Conservation (phyloP, 2,113 vertebrate genomes). For the Cyprinus carpio region DNA sequence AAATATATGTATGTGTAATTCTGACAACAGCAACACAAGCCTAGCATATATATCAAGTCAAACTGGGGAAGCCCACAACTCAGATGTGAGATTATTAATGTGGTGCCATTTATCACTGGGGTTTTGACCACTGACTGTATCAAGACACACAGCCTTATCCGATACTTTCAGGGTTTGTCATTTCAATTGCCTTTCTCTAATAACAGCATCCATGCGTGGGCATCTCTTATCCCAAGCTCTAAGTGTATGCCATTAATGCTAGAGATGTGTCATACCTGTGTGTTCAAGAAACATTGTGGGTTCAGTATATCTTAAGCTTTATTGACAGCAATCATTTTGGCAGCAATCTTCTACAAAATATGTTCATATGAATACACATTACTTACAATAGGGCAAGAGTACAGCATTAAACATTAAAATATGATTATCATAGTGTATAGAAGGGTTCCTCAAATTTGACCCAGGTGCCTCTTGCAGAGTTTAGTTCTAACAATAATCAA, state of each 20-base stretch:
- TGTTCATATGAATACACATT: background rate
- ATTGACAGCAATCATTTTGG: background rate
- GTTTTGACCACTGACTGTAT: slow-evolving; percentile 38
- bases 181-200: slow-evolving; percentile 44
- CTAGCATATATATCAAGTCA: slow-evolving; percentile 7
- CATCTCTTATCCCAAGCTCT: slow-evolving; percentile 32
- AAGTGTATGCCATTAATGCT: slow-evolving; percentile 19
- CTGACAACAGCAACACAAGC: background rate
- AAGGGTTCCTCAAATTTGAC: too few species aligned
- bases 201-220: slow-evolving; percentile 37
- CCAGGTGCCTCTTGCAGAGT: too few species aligned
- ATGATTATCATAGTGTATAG: background rate
- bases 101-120: background rate
- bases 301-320: background rate
- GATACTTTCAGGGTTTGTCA: slow-evolving; percentile 35
- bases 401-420: background rate
- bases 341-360: background rate
- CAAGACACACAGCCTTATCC: slow-evolving; percentile 46
- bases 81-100: slow-evolving; percentile 6
- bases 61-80: slow-evolving; percentile 17
- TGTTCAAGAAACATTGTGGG: slow-evolving; percentile 17
- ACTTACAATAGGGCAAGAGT: background rate
- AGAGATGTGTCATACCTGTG: background rate
- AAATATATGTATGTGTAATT: background rate
- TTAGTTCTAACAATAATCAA: too few species aligned